Conservation (phyloP, 1,140 invertebrate species). For the Cydia splendana region DNA sequence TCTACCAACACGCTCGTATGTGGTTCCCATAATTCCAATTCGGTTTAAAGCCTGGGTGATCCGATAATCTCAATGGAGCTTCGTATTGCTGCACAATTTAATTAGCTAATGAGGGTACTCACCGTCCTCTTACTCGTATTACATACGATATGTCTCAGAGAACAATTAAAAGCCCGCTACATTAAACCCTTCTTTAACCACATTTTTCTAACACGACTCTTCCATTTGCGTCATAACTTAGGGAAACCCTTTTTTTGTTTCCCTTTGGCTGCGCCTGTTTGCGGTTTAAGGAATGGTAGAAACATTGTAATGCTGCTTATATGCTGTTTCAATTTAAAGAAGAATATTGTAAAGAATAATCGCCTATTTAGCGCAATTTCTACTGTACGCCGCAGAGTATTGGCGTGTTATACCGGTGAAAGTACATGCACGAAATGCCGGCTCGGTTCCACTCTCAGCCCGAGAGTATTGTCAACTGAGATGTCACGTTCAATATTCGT, state of each 20-base stretch:
- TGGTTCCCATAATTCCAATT: slow-evolving; percentile 8
- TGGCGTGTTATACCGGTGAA: slow-evolving; percentile 70
- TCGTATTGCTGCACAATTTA: slow-evolving; percentile 7
- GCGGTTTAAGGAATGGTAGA: background rate
- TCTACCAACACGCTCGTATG: slow-evolving; percentile 12
- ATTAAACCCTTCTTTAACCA: background rate
- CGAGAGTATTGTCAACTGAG: slow-evolving; percentile 43
- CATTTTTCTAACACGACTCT: background rate
- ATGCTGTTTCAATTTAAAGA: background rate
- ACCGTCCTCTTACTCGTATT: background rate
- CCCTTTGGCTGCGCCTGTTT: background rate
- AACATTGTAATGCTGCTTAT: background rate
- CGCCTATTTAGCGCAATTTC: slow-evolving; percentile 48
- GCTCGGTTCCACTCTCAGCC: slow-evolving; percentile 44
- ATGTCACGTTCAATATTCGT: slow-evolving; percentile 34
- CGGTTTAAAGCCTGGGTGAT: slow-evolving; percentile 13
- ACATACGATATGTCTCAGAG: background rate
- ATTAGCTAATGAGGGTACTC: background rate
- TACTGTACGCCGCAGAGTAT: slow-evolving; percentile 55
- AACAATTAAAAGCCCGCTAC: background rate
- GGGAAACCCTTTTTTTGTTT: slow-evolving; percentile 10
- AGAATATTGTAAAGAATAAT: slow-evolving; percentile 43
- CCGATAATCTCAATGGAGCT: slow-evolving; percentile 9
- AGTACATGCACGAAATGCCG: slow-evolving; percentile 68
- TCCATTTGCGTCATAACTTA: slow-evolving; percentile 15